A percentile compares a stretch with the other conserved stretches of the same genome.
Conservation (phyloP, 2,113 vertebrate species). For the Genyomyrus donnyi region DNA sequence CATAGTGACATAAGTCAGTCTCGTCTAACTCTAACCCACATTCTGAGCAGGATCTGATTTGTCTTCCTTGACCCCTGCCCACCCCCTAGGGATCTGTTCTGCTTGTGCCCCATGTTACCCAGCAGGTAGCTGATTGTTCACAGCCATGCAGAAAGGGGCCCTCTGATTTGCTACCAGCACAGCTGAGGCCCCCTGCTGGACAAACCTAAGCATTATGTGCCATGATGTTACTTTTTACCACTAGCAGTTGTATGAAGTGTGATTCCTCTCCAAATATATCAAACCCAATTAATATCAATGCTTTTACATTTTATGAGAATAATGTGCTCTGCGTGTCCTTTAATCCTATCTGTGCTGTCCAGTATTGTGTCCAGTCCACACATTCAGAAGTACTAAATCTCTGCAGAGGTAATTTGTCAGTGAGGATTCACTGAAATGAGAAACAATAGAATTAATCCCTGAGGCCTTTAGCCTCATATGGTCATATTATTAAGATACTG, state of each 20-base stretch:
- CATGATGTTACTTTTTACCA: not conserved
- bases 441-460: not conserved
- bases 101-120: not conserved
- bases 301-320: not conserved
- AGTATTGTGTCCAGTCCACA: not conserved
- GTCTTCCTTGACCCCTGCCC: not conserved
- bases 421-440: not conserved
- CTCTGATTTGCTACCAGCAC: not conserved
- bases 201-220: not conserved
- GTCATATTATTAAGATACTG: not conserved
- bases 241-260: not conserved
- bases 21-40: not conserved
- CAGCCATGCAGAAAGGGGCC: not conserved
- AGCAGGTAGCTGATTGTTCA: slow-evolving; percentile 16
- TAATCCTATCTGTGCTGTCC: not conserved
- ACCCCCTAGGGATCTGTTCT: not conserved
- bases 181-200: not conserved
- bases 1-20: not conserved
- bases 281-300: not conserved
- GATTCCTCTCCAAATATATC: not conserved
- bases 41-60: not conserved
- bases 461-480: not conserved
- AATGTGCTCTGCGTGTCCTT: not conserved
- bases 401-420: not conserved
- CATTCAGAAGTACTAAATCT: not conserved